Conservation (phyloP, 2,888 invertebrate genomes). For the Yponomeuta evonymella region DNA sequence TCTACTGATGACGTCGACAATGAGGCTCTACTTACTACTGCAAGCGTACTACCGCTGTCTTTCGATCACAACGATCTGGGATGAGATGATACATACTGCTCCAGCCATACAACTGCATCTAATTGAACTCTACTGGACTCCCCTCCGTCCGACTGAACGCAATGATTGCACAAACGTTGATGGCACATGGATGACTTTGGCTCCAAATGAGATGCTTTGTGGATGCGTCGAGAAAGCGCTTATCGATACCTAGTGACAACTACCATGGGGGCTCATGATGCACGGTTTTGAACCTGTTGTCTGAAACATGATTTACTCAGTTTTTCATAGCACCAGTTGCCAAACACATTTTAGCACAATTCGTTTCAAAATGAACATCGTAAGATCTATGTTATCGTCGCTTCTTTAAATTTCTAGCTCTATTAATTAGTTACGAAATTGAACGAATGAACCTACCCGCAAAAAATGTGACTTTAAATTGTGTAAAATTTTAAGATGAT, state of each 20-base stretch:
- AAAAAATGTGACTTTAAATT: slow-evolving; percentile 41
- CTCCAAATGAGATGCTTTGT: slow-evolving; percentile 4
- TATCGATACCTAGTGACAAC: slow-evolving; percentile 55
- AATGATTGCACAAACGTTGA: slow-evolving; percentile 32
- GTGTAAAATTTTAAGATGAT: slow-evolving; percentile 56
- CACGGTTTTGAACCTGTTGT: slow-evolving; percentile 38
- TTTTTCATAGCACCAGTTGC: slow-evolving; percentile 59
- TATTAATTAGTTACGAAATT: slow-evolving; percentile 51
- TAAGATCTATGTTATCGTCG: slow-evolving; percentile 57
- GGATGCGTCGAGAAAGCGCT: slow-evolving; percentile 40
- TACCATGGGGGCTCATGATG: slow-evolving; percentile 46
- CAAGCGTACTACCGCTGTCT: slow-evolving; percentile 26
- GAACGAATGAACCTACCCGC: slow-evolving; percentile 45
- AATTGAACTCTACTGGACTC: slow-evolving; percentile 17
- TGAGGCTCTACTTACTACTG: slow-evolving; percentile 27
- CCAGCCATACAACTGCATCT: slow-evolving; percentile 24
- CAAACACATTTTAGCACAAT: slow-evolving; percentile 54
- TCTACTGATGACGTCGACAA: slow-evolving; percentile 42
- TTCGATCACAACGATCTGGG: slow-evolving; percentile 39
- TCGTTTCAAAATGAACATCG: slow-evolving; percentile 43
- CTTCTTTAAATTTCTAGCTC: slow-evolving; percentile 49
- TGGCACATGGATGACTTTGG: slow-evolving; percentile 58
- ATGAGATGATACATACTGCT: slow-evolving; percentile 33
- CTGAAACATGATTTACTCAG: slow-evolving; percentile 33
- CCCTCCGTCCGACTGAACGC: slow-evolving; percentile 25